Conservation (phyloP, 2,113 vertebrate species). For the Bombycilla garrulus region DNA sequence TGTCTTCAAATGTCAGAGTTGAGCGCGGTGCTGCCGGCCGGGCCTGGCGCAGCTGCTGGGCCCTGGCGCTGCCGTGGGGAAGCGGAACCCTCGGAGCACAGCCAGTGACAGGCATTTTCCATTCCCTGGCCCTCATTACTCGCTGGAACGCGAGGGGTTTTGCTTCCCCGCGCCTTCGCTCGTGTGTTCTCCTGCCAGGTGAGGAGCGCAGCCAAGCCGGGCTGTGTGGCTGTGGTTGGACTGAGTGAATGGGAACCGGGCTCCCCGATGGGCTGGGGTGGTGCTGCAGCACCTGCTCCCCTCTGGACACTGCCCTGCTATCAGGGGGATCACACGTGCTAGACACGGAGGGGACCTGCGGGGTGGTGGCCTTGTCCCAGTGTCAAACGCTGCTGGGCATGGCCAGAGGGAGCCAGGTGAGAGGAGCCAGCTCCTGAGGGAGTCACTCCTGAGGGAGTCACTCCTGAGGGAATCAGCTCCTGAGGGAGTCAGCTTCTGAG, state of each 20-base stretch:
- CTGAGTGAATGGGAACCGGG: background rate
- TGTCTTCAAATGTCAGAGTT: constrained; percentile 21
- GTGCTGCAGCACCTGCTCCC: background rate
- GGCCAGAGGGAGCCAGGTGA: background rate
- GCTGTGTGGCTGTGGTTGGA: background rate
- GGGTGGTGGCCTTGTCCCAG: accelerated
- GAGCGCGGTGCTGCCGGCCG: constrained; percentile 3
- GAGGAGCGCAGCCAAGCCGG: constrained; percentile 29
- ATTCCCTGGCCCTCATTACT: constrained; percentile 8
- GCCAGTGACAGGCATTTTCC: constrained; percentile 1
- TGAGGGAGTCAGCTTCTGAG: no score
- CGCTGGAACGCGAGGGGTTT: constrained; percentile 32
- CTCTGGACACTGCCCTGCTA: accelerated
- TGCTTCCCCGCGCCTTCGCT: background rate
- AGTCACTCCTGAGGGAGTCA: no score
- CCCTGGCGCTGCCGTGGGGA: background rate
- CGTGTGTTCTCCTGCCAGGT: constrained; percentile 50
- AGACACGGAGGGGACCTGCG: accelerated
- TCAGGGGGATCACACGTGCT: accelerated
- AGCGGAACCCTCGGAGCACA: background rate
- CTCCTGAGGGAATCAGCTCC: no score
- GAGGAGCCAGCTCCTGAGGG: background rate
- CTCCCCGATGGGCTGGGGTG: accelerated
- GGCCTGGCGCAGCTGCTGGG: constrained; percentile 38
- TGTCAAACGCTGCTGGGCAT: accelerated